Percentiles rank a stretch among this genome's conserved stretches.
Conservation (phyloP, 2,797 vertebrate genomes). For the Clarias platycephalus region DNA sequence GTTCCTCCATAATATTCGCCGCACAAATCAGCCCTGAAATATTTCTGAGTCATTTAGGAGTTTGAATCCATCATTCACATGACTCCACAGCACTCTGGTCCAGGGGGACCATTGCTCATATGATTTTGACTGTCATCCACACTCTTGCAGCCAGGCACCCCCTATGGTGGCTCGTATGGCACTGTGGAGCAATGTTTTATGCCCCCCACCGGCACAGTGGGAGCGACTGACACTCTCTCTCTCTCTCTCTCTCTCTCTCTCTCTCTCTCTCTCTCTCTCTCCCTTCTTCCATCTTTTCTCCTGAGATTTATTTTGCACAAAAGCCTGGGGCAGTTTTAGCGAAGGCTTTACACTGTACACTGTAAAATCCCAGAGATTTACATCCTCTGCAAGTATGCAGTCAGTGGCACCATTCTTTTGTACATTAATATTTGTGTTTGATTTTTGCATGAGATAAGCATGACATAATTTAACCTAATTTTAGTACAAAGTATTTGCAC, state of each 20-base stretch:
- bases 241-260: not conserved
- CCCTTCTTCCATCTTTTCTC: conserved; percentile 10
- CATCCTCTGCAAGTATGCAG: conserved; percentile 5
- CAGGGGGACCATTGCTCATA: conserved; percentile 39
- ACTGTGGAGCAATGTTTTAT: conserved; percentile 36
- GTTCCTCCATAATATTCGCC: not conserved
- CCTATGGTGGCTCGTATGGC: conserved; percentile 39
- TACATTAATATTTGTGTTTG: not conserved
- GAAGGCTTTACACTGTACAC: conserved; percentile 15
- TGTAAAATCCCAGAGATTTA: not conserved
- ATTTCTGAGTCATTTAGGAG: conserved; percentile 1
- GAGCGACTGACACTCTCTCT: conserved; percentile 31
- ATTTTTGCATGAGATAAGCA: not conserved
- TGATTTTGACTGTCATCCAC: conserved; percentile 32
- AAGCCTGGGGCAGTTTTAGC: conserved; percentile 2
- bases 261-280: not conserved
- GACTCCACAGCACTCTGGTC: conserved; percentile 5
- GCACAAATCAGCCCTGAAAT: not conserved
- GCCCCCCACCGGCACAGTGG: conserved; percentile 44
- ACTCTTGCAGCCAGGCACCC: conserved; percentile 40
- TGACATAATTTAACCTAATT: not conserved
- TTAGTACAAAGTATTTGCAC: not conserved
- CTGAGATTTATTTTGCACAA: conserved; percentile 27
- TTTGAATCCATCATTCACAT: conserved; percentile 3
- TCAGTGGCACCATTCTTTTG: not conserved